These are phyloP conservation scores for Lycodopsis pacificus DNA, from an alignment of 2,797 vertebrate genomes.

Conservation along the genomic window DNA sequence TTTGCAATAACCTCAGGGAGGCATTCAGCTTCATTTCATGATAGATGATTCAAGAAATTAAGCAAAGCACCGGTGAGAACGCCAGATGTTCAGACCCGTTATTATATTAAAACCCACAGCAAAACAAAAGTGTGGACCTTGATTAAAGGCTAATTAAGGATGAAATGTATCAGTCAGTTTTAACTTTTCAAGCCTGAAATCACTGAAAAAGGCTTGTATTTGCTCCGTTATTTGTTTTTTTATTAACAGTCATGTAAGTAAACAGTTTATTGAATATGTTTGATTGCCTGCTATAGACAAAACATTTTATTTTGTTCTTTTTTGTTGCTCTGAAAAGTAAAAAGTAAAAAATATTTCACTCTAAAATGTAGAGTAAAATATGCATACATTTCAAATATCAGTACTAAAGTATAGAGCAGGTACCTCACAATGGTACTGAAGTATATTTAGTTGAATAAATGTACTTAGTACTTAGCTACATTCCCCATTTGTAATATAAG, in stretches of 20 bases:
- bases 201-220: background rate
- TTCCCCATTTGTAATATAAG: background rate
- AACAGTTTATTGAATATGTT: background rate
- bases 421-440: background rate
- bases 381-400: background rate
- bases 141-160: constrained; percentile 18
- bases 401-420: background rate
- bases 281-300: background rate
- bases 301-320: background rate
- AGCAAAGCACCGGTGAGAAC: constrained; percentile 22
- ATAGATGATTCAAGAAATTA: constrained; percentile 38
- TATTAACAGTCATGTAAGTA: background rate
- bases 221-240: background rate
- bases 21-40: constrained; percentile 13
- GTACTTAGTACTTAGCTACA: background rate
- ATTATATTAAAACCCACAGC: constrained; percentile 24
- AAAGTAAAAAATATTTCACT: background rate
- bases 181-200: background rate
- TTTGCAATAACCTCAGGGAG: background rate
- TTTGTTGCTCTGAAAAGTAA: background rate
- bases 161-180: constrained; percentile 16
- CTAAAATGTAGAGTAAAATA: background rate
- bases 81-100: constrained; percentile 27
- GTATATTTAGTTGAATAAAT: background rate
- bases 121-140: constrained; percentile 14